Evolutionary conservation across 2,888 invertebrate genomes (phyloP).

Genomic region (Noctuana brunneofusca): DNA sequence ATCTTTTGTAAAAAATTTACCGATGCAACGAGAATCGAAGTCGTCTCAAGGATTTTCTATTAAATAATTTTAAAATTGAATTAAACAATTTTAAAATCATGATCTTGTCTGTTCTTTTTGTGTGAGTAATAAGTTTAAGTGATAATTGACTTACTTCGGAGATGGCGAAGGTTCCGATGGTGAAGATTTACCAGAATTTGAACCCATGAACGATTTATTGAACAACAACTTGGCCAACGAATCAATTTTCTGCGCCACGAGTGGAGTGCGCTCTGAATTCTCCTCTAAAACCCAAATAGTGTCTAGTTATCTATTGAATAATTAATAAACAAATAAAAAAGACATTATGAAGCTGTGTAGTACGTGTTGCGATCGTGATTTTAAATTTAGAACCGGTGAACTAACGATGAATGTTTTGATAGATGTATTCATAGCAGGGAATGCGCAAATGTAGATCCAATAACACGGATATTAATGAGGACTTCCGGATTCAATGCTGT

Average conservation of each 20-base stretch:
- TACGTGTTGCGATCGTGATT: slow-evolving; percentile 3
- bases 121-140: neutral
- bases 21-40: too few species aligned
- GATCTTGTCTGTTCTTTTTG: neutral
- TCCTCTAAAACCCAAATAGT: slow-evolving; percentile 56
- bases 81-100: neutral
- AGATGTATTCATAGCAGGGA: neutral
- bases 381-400: slow-evolving; percentile 6
- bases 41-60: too few species aligned
- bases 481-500: slow-evolving; percentile 17
- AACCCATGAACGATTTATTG: slow-evolving; percentile 81
- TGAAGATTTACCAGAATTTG: slow-evolving; percentile 72
- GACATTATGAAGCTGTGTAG: slow-evolving; percentile 21
- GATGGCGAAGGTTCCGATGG: slow-evolving; percentile 71
- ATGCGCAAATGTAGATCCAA: slow-evolving; percentile 10
- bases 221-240: slow-evolving; percentile 89
- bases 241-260: slow-evolving; percentile 88
- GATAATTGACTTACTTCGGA: slow-evolving; percentile 57
- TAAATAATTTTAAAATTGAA: too few species aligned
- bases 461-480: slow-evolving; percentile 10
- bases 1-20: too few species aligned
- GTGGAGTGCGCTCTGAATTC: slow-evolving; percentile 84
- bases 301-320: slow-evolving; percentile 13
- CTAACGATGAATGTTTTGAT: neutral
- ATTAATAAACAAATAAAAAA: slow-evolving; percentile 18